These are phyloP conservation scores for Yponomeuta malinellus DNA, from an alignment of 2,888 invertebrate genomes.

Conservation along the genomic window DNA sequence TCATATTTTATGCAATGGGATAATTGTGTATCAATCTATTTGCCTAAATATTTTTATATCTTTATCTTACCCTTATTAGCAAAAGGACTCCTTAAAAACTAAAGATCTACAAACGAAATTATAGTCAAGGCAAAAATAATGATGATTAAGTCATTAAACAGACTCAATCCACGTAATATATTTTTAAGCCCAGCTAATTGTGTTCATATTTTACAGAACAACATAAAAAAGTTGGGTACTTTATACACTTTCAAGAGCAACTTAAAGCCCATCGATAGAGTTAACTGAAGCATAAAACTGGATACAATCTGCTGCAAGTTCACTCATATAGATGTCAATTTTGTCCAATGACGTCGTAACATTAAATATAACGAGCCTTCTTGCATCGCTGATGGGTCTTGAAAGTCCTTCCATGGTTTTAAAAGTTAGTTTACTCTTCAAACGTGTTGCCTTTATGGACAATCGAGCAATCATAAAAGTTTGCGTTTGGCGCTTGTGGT, in stretches of 20 bases:
- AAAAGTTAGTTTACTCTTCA: constrained; percentile 4
- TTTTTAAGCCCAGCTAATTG: too few species aligned
- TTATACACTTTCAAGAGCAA: constrained; percentile 12
- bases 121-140: too few species aligned
- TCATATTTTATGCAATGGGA: too few species aligned
- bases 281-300: constrained; percentile 20
- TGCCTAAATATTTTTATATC: too few species aligned
- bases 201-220: not conserved
- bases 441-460: not conserved
- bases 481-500: not conserved
- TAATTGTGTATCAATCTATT: too few species aligned
- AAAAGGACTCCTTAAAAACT: too few species aligned
- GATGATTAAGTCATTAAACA: too few species aligned
- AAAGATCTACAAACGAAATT: too few species aligned
- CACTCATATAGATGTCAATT: constrained; percentile 61
- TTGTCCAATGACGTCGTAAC: constrained; percentile 53
- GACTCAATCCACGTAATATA: too few species aligned
- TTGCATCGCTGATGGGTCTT: constrained; percentile 1
- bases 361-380: constrained; percentile 56
- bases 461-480: not conserved
- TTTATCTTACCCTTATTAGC: too few species aligned
- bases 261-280: constrained; percentile 24
- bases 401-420: not conserved
- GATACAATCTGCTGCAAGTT: constrained; percentile 25
- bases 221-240: constrained; percentile 18